These are phyloP conservation scores for Cololabis saira DNA, from an alignment of 2,113 vertebrate genomes.

Conservation along the genomic window DNA sequence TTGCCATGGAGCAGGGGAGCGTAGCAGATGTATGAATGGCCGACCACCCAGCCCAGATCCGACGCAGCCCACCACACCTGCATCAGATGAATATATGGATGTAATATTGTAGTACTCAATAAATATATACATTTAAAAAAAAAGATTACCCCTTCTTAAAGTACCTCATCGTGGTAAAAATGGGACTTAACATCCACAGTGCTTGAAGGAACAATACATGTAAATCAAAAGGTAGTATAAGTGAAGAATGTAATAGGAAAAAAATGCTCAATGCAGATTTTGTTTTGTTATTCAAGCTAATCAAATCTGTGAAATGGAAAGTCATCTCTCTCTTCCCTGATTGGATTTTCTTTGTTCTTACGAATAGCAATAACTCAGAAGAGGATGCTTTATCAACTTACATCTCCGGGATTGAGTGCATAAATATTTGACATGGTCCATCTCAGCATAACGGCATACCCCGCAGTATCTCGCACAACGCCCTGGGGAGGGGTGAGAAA, in stretches of 20 bases:
- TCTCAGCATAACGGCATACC: slow-evolving; percentile 95
- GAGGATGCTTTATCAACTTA: slow-evolving; percentile 73
- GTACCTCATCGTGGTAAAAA: background rate
- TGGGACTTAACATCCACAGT: background rate
- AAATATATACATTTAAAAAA: no score
- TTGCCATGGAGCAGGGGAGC: slow-evolving; percentile 94
- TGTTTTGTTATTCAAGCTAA: background rate
- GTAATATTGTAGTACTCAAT: background rate
- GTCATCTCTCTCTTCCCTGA: background rate
- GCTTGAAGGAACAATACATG: background rate
- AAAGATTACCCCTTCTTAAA: background rate
- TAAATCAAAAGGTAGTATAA: slow-evolving; percentile 12
- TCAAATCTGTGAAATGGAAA: slow-evolving; percentile 8
- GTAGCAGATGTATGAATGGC: slow-evolving; percentile 98
- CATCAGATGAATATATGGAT: slow-evolving; percentile 34
- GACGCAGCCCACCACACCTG: slow-evolving; percentile 99
- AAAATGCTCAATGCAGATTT: background rate
- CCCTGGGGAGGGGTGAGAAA: slow-evolving; percentile 80
- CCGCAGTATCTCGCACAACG: slow-evolving; percentile 91
- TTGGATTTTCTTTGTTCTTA: slow-evolving; percentile 21
- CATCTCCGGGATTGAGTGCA: slow-evolving; percentile 92
- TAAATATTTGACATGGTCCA: slow-evolving; percentile 98
- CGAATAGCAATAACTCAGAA: slow-evolving; percentile 5
- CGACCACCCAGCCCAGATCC: slow-evolving; percentile 98
- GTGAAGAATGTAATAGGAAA: background rate